Conservation (phyloP, 2,113 vertebrate genomes). For the Cyrtonyx montezumae region DNA sequence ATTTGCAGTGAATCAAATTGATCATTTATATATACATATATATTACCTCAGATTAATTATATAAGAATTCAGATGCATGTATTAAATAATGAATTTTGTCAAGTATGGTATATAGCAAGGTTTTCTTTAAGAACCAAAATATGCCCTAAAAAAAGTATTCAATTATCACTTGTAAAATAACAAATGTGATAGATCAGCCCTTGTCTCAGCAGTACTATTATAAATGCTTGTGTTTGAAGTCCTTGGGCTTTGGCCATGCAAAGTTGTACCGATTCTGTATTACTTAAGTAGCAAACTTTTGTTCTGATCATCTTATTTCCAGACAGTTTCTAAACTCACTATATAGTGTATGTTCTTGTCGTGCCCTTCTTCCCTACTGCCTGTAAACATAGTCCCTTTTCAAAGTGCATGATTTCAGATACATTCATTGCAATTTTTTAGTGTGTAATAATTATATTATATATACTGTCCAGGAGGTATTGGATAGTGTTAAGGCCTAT, state of each 20-base stretch:
- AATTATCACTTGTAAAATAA: neutral
- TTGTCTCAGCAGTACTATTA: neutral
- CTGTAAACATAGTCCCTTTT: neutral
- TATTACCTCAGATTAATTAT: neutral
- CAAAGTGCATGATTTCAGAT: neutral
- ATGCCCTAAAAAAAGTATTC: neutral
- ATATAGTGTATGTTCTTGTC: neutral
- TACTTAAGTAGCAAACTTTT: neutral
- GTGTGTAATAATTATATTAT: neutral
- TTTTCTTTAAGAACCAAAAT: neutral
- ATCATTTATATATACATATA: neutral
- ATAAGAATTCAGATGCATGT: neutral
- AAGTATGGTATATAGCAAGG: neutral
- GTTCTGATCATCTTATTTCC: slow-evolving; percentile 28
- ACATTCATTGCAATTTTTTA: neutral
- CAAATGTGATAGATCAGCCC: neutral
- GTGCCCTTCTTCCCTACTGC: neutral
- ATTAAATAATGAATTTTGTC: neutral
- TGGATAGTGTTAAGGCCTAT: neutral
- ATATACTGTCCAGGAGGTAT: neutral
- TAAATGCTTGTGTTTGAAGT: neutral
- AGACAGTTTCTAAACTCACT: slow-evolving; percentile 15
- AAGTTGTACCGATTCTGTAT: slow-evolving; percentile 56
- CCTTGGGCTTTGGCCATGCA: neutral
- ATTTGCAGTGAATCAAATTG: neutral